Conservation (phyloP, 2,113 vertebrate genomes). For the Phyllostomus hastatus region DNA sequence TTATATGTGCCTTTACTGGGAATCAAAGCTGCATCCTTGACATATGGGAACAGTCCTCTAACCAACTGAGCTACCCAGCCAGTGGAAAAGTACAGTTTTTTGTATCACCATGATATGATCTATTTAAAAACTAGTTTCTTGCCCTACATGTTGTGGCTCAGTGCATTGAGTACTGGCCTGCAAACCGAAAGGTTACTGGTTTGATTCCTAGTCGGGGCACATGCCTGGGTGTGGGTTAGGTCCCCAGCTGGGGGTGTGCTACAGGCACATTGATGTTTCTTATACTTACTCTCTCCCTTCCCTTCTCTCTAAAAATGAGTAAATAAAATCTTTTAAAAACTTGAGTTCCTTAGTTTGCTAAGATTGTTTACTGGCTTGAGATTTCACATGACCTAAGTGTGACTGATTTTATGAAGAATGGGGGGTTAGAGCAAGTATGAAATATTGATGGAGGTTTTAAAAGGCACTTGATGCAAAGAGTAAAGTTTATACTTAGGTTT, state of each 20-base stretch:
- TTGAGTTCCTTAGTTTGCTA: slow-evolving; percentile 3
- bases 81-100: background rate
- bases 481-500: slow-evolving; percentile 18
- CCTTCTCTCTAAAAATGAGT: no score
- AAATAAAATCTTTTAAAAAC: background rate
- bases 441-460: background rate
- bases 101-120: background rate
- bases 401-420: background rate
- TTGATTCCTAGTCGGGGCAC: no score
- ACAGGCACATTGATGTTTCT: no score
- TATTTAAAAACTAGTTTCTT: slow-evolving; percentile 8
- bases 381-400: background rate
- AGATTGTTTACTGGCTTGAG: background rate
- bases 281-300: no score
- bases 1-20: no score
- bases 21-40: no score
- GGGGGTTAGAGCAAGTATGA: background rate
- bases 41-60: no score
- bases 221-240: no score
- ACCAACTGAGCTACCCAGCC: no score
- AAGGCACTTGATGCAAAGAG: background rate
- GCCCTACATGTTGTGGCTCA: background rate
- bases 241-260: no score
- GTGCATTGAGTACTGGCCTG: background rate
- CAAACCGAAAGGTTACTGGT: background rate